These are phyloP conservation scores for Bombus cullumanus DNA, from an alignment of 1,140 invertebrate species.

Conservation along the genomic window DNA sequence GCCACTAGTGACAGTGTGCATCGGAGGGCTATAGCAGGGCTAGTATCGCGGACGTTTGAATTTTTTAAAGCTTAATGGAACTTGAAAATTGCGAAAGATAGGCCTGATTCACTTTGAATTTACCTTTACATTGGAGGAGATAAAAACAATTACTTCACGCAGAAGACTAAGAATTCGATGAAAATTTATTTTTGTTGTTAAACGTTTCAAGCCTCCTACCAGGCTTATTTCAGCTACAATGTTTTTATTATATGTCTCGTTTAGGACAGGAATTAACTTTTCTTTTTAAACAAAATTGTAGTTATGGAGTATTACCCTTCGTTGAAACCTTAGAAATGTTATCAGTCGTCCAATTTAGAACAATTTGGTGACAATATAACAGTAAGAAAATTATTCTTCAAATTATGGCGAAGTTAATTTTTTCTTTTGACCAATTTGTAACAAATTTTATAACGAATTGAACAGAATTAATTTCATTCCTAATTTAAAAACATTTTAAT, in stretches of 20 bases:
- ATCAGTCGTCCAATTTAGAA: background rate
- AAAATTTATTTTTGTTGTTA: background rate
- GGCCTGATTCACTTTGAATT: background rate
- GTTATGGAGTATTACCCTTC: accelerated
- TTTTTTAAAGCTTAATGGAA: background rate
- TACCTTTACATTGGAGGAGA: no score
- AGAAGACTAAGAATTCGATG: background rate
- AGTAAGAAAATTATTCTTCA: no score
- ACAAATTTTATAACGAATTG: no score
- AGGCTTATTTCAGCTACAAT: background rate
- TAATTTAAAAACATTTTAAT: no score
- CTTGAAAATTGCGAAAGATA: background rate
- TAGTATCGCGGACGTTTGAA: background rate
- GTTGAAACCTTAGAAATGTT: background rate
- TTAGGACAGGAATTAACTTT: background rate
- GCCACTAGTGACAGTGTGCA: background rate
- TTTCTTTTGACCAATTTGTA: no score
- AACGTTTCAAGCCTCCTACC: background rate
- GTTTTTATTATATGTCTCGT: background rate
- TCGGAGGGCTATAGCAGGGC: no score
- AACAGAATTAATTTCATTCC: no score
- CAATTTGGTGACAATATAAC: no score
- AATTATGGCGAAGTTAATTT: no score
- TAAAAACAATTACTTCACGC: background rate
- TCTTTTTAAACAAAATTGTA: background rate